phyloP scores from a whole-genome alignment of 2,888 invertebrate species.

The Scaptomyza flava region DNA sequence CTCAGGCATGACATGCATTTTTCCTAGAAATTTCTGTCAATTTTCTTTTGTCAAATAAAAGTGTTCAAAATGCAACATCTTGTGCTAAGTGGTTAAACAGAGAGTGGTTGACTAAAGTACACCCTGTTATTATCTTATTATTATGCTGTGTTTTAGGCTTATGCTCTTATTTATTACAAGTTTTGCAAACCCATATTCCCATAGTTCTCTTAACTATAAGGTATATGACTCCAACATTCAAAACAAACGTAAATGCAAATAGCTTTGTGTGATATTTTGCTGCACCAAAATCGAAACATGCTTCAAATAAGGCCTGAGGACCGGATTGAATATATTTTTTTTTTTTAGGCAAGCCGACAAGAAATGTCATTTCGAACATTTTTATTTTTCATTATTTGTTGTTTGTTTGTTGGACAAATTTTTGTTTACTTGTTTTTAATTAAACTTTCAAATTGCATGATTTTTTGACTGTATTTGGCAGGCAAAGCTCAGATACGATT shows the following conservation, averaged over 20 bases:
- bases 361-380: not conserved
- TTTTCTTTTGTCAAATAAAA: constrained; percentile 29
- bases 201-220: not conserved
- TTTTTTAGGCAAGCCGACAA: not conserved
- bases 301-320: not conserved
- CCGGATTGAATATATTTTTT: not conserved
- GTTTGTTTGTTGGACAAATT: constrained; percentile 23
- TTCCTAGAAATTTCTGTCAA: constrained; percentile 2
- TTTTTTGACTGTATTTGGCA: not conserved
- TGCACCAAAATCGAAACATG: not conserved
- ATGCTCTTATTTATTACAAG: too few species aligned
- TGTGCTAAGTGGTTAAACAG: not conserved
- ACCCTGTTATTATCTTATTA: not conserved
- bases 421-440: constrained; percentile 29
- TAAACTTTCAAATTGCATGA: constrained; percentile 18
- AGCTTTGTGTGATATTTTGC: not conserved
- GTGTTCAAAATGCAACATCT: not conserved
- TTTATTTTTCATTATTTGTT: not conserved
- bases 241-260: not conserved
- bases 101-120: not conserved
- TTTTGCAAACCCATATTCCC: too few species aligned
- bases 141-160: not conserved
- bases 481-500: not conserved
- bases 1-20: constrained; percentile 12
- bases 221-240: not conserved